phyloP scores from a whole-genome alignment of 2,797 vertebrate genomes.

The Macroramphosus scolopax region DNA sequence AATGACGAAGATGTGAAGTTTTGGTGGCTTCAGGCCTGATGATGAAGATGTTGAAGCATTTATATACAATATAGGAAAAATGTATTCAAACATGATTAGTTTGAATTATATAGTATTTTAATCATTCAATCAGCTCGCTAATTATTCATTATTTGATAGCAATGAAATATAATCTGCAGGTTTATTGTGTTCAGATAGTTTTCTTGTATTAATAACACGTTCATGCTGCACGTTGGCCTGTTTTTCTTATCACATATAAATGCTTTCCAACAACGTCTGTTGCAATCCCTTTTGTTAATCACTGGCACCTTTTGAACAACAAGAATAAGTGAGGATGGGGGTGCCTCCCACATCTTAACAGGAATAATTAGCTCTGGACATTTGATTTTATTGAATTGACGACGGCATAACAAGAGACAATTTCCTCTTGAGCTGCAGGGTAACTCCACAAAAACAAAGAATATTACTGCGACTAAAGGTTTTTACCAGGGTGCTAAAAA shows the following conservation, averaged over 20 bases:
- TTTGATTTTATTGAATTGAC: conserved; percentile 59
- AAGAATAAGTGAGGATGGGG: conserved; percentile 32
- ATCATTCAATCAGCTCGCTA: too few relatives aligned
- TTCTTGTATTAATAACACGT: too few relatives aligned
- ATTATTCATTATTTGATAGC: too few relatives aligned
- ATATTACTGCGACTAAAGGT: neutral
- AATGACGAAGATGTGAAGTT: too few relatives aligned
- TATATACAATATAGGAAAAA: too few relatives aligned
- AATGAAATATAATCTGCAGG: too few relatives aligned
- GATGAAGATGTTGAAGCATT: conserved; percentile 1
- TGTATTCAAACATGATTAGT: too few relatives aligned
- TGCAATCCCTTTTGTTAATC: too few relatives aligned
- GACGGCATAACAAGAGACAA: conserved; percentile 35
- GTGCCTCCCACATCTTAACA: conserved; percentile 39
- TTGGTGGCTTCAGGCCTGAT: conserved; percentile 16
- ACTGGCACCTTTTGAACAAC: conserved; percentile 35
- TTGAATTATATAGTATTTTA: too few relatives aligned
- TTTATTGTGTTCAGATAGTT: too few relatives aligned
- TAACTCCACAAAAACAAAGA: conserved; percentile 8
- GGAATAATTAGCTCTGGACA: conserved; percentile 51
- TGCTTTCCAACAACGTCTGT: conserved; percentile 18
- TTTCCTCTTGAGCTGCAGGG: conserved; percentile 23
- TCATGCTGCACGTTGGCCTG: too few relatives aligned
- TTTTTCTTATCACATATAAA: too few relatives aligned
- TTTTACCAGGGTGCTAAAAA: conserved; percentile 7